Base-by-base conservation (phyloP, 2,113 vertebrate genomes). In the Lepus americanus region DNA sequence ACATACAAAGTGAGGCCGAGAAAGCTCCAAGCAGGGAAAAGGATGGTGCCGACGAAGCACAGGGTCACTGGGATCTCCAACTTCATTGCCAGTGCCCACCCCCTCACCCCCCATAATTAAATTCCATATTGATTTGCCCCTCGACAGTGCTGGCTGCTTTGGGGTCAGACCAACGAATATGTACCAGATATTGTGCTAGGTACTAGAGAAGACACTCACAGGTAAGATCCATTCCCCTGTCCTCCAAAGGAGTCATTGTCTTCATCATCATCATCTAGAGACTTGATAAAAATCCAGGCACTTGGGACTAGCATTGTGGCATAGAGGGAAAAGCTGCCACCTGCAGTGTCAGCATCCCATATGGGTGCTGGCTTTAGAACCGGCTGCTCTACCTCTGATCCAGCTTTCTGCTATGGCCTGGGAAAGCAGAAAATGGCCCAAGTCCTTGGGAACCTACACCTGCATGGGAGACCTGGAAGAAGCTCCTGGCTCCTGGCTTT, bases 1-100 rank as follows among this genome's bases (percentile, higher is more conserved):
- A 78, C 44, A 31, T 91, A 83, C 29, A 81, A 86, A 92, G 77
- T 63, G 92, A 92, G 92, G 20, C 87, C 78, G 84, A 85, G 81
- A 86, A 82, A 76, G 59, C 77, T 88, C 22, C 27, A 25, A 61
- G 73, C 77, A 92, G 29, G n/a, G 11, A 51, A 87, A 80, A 51
- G 33, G 73, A 79, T 13, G 31, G 55, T 64, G 29, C 23, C 86
- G 72, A 69, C 73, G 55, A 66, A 55, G 3, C 31, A 87, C 27
- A 67, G 59, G 53, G 55, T 29, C 6, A 19, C 12, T 27, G 67
- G 51, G 84, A 74, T 86, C 73, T 81, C 36, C 22, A 31, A 5
- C 25, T 23, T 31, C n/a, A 22, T 78, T 51, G 80, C 9, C 27
- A 33, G 81, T 13, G 8, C 14, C 13, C 44, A 7, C 44, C 16